Evolutionary conservation across 2,113 vertebrate species (phyloP), one percentile per base, ranked within the genome.

Genomic region (Epinephelus lanceolatus): DNA sequence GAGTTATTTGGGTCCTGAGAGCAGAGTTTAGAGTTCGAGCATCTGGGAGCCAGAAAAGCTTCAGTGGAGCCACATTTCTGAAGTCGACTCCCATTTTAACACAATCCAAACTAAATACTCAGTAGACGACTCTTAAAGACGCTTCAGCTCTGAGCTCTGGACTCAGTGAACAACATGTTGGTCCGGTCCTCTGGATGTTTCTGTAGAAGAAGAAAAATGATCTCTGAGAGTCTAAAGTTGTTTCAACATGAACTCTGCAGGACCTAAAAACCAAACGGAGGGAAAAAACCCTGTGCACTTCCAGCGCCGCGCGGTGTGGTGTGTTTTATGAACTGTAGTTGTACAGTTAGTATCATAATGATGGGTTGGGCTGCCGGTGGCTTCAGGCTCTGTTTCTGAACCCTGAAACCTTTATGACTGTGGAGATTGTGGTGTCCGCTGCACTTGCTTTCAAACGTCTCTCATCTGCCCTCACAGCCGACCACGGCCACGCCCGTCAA

Each of bases 361-460:
- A 82, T 40, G 79, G 37, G 79, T 62, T 81, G 57, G 40, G 70
- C 57, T 14, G 42, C 78, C 71, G 66, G 72, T 71, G 82, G 79
- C 45, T 84, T 75, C 30, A 6, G 60, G 52, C 66, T 42, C 53
- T 27, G 78, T 67, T 73, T 81, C n/a, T 78, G 83, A 73, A 63
- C 51, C 72, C 67, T 25, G 53, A 71, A 86, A 73, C 70, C 69
- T 49, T 74, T 42, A 71, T 67, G 67, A 40, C 40, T 89, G 80
- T 71, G 85, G 83, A 71, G 59, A 80, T 68, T 72, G 80, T 80
- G 80, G 77, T 49, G 37, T 86, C 70, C 63, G 63, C 60, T 74
- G 72, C 78, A 80, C 71, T 89, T 81, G 78, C 72, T 86, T 79
- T 87, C 71, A 82, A 57, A 56, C 47, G 19, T 71, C 7, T 40